These are phyloP conservation scores for Siniperca undulata DNA, from an alignment of 2,797 vertebrate genomes.

Conservation along the genomic window DNA sequence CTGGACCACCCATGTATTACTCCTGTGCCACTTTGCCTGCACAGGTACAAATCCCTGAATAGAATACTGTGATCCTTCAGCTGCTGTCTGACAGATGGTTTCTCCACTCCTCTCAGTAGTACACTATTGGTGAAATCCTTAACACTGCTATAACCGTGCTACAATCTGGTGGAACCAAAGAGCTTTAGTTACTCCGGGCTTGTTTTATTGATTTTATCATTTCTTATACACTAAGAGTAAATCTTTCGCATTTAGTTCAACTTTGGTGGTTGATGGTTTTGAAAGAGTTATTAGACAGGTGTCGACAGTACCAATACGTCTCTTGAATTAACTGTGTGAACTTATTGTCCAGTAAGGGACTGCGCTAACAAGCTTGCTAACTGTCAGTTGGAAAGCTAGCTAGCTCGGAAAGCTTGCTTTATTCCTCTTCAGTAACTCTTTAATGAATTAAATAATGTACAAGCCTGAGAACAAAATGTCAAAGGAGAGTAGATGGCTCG, in stretches of 20 bases:
- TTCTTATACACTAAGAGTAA: neutral
- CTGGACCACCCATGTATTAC: conserved; percentile 89
- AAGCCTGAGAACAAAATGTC: neutral
- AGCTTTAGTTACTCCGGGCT: neutral
- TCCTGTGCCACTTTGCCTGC: conserved; percentile 96
- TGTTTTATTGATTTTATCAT: conserved; percentile 16
- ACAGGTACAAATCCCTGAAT: conserved; percentile 74
- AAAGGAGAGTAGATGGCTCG: neutral
- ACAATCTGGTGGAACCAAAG: neutral
- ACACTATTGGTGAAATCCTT: neutral
- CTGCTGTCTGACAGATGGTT: neutral
- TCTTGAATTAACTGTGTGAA: neutral
- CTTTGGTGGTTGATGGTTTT: neutral
- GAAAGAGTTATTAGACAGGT: neutral
- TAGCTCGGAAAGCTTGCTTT: neutral
- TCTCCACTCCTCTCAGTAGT: neutral
- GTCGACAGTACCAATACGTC: neutral
- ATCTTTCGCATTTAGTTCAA: neutral
- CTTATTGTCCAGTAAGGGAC: no score
- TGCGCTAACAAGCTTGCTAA: no score
- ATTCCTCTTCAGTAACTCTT: neutral
- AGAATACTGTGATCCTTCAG: conserved; percentile 20
- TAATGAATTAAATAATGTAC: neutral
- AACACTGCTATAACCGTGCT: neutral
- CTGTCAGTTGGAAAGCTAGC: neutral